phyloP scores from a whole-genome alignment of 2,113 vertebrate species.

The Ellobius talpinus region DNA sequence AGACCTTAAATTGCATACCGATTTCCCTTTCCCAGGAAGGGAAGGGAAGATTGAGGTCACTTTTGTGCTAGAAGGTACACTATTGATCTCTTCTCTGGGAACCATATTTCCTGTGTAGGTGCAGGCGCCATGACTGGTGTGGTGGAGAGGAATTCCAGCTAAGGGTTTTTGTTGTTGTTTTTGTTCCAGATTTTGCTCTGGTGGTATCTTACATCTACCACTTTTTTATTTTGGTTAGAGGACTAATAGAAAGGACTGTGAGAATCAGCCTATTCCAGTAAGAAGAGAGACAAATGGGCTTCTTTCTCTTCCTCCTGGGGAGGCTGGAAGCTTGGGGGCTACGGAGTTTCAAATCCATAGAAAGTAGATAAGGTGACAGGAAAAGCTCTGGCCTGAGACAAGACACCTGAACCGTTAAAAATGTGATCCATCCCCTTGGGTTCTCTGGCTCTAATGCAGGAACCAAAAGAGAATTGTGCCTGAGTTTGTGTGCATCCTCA shows the following conservation, averaged over 20 bases:
- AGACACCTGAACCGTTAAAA: not conserved
- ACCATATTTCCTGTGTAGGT: not conserved
- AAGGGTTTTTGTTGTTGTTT: not conserved
- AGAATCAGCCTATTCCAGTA: not conserved
- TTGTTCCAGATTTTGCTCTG: not conserved
- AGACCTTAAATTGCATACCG: not conserved
- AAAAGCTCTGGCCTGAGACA: not conserved
- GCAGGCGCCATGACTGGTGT: rapidly evolving
- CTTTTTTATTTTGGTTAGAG: not conserved
- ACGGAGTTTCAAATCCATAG: not conserved
- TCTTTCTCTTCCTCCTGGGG: not conserved
- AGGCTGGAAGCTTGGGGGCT: not conserved
- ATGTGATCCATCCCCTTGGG: not conserved
- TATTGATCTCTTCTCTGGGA: not conserved
- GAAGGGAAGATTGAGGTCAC: not conserved
- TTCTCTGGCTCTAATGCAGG: not conserved
- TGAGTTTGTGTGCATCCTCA: not conserved
- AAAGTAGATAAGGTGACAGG: not conserved
- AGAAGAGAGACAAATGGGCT: constrained; percentile 20
- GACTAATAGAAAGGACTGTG: not conserved
- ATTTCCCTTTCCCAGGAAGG: not conserved
- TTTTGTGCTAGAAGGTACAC: not conserved
- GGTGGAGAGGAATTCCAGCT: not conserved
- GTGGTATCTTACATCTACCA: not conserved
- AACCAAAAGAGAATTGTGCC: not conserved